phyloP scores from a whole-genome alignment of 2,113 vertebrate species.

The Siniperca chuatsi region DNA sequence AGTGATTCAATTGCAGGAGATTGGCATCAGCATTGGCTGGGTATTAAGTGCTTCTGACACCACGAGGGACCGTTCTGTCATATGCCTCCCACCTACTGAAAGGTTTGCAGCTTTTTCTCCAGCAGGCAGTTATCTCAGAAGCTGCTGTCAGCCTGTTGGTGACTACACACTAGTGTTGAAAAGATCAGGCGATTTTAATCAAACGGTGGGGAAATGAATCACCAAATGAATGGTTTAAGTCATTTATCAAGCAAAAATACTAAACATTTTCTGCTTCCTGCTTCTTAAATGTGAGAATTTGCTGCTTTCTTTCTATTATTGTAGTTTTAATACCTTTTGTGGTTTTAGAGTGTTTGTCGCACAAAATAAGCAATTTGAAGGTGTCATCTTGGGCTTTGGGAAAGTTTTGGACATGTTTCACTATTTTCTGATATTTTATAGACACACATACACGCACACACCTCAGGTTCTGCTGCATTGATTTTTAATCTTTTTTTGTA shows the following conservation, averaged over 20 bases:
- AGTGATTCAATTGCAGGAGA: slow-evolving; percentile 59
- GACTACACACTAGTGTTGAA: not conserved
- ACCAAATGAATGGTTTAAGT: not conserved
- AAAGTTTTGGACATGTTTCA: not conserved
- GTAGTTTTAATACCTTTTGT: too few relatives aligned
- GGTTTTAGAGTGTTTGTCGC: not conserved
- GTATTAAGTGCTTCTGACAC: slow-evolving; percentile 56
- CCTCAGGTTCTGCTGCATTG: too few relatives aligned
- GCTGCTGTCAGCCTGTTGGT: not conserved
- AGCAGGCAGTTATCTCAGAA: not conserved
- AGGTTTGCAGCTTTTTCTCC: slow-evolving; percentile 11
- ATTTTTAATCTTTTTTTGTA: too few relatives aligned
- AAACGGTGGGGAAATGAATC: not conserved
- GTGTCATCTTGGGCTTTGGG: not conserved
- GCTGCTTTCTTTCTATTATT: too few relatives aligned
- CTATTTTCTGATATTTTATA: not conserved
- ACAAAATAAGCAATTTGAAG: not conserved
- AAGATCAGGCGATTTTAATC: not conserved
- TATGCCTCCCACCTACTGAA: slow-evolving; percentile 44
- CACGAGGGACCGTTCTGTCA: slow-evolving; percentile 34
- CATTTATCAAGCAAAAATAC: not conserved
- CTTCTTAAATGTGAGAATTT: too few relatives aligned
- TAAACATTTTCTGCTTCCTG: too few relatives aligned
- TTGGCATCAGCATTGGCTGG: slow-evolving; percentile 53
- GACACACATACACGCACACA: not conserved